Evolutionary conservation across 2,797 vertebrate genomes (phyloP), one percentile per base, ranked within the genome.

Genomic region (Aotus griseimembra): DNA sequence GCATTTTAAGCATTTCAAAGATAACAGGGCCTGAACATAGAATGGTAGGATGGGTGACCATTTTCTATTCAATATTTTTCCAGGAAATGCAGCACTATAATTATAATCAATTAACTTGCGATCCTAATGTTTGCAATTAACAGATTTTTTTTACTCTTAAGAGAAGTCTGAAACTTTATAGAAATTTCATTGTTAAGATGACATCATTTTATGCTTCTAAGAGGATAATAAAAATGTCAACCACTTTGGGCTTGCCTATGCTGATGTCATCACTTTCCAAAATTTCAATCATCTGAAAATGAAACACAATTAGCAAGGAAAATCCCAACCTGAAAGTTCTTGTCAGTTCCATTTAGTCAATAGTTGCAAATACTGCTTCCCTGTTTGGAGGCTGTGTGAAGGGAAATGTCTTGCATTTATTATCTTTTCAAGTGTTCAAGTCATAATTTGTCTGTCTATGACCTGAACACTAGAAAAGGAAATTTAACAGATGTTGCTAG

Each of bases 1-100:
- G 92, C 41, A 93, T 98, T 97, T 98, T 92, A 97, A 97, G 73
- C 73, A 70, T 97, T 87, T 83, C 88, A 75, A 83, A 97, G 75
- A 94, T 96, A 72, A 44, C 41, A 61, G 19, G 83, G 33, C 19
- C 76, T 73, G 10, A 75, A 90, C 36, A 80, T 90, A 92, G 85
- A 64, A 90, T 55, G 39, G 30, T 58, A 86, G 70, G 41, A 24
- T 70, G 30, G 48, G 13, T 55, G 20, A 64, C 73, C 26, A 52
- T 84, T 83, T 95, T 46, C 17, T 82, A 76, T 73, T 94, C 93
- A 80, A 41, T 73, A 55, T 87, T 88, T 96, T 77, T 19, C 61
- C 46, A 73, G 41, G 93, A 97, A 77, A 88, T 36, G 13, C 4
- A 87, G 83, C 83, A 72, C 2, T 75, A 9, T 58, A 64, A 93